Conservation (phyloP, 2,888 invertebrate genomes). For the Rhorus exstirpatorius region DNA sequence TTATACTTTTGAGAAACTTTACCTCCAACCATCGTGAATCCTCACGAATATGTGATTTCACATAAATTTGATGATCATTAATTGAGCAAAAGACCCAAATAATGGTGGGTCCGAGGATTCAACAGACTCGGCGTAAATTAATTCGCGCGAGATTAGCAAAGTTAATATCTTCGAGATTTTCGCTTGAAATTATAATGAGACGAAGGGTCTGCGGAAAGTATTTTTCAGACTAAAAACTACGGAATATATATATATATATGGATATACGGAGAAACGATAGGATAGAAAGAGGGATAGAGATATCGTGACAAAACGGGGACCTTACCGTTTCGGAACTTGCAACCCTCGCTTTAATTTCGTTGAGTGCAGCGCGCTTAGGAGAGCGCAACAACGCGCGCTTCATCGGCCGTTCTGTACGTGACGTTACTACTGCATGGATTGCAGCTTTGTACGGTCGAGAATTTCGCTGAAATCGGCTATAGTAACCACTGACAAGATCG, state of each 20-base stretch:
- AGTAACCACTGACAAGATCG: conserved; percentile 35
- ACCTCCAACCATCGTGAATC: too few species aligned
- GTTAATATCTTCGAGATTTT: neutral
- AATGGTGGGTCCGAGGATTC: too few species aligned
- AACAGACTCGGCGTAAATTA: too few species aligned
- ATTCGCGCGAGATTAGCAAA: too few species aligned
- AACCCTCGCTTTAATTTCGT: conserved; percentile 84
- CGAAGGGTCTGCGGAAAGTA: conserved; percentile 1
- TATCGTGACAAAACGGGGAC: conserved; percentile 50
- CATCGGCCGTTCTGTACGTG: conserved; percentile 38
- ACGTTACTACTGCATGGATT: conserved; percentile 22
- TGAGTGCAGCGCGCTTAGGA: conserved; percentile 81
- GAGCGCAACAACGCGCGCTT: conserved; percentile 61
- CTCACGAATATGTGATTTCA: too few species aligned
- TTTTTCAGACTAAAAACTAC: neutral
- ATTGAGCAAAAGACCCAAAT: too few species aligned
- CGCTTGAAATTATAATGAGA: neutral
- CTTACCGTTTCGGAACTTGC: conserved; percentile 35
- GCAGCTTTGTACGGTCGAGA: neutral
- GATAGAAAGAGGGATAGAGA: conserved; percentile 11
- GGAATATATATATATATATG: neutral
- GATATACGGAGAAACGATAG: neutral
- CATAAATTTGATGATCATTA: too few species aligned
- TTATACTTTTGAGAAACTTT: too few species aligned
- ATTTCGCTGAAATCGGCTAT: conserved; percentile 38